Conservation (phyloP, 2,797 vertebrate species). For the Smutsia gigantea region DNA sequence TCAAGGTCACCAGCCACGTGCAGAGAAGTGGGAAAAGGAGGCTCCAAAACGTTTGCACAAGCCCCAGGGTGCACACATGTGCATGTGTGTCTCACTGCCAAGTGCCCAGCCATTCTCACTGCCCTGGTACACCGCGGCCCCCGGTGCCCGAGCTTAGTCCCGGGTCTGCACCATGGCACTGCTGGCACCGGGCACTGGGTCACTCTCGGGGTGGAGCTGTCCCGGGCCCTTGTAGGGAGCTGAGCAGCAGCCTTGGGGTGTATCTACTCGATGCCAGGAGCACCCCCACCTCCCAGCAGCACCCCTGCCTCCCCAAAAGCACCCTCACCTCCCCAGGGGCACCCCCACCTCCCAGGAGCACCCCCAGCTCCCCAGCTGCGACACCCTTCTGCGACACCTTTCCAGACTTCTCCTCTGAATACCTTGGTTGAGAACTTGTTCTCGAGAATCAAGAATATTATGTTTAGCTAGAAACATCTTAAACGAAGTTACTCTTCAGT, state of each 20-base stretch:
- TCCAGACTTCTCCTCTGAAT: slow-evolving; percentile 58
- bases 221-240: not conserved
- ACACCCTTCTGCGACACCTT: not conserved
- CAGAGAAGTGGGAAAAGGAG: slow-evolving; percentile 56
- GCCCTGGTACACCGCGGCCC: slow-evolving; percentile 38
- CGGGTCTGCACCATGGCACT: rapidly evolving
- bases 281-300: too few relatives aligned
- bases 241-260: not conserved
- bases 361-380: rapidly evolving
- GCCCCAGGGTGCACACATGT: slow-evolving; percentile 26
- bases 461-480: slow-evolving; percentile 82
- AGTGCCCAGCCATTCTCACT: slow-evolving; percentile 74
- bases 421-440: not conserved
- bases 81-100: not conserved
- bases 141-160: not conserved
- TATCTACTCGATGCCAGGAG: too few relatives aligned
- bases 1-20: rapidly evolving
- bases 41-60: slow-evolving; percentile 61
- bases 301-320: too few relatives aligned
- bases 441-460: slow-evolving; percentile 73
- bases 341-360: too few relatives aligned
- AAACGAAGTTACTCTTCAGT: slow-evolving; percentile 82
- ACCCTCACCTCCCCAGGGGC: too few relatives aligned
- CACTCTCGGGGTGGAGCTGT: rapidly evolving
- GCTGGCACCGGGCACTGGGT: rapidly evolving